Evolutionary conservation across 2,888 invertebrate species (phyloP).

Genomic region (Tipula confusa): DNA sequence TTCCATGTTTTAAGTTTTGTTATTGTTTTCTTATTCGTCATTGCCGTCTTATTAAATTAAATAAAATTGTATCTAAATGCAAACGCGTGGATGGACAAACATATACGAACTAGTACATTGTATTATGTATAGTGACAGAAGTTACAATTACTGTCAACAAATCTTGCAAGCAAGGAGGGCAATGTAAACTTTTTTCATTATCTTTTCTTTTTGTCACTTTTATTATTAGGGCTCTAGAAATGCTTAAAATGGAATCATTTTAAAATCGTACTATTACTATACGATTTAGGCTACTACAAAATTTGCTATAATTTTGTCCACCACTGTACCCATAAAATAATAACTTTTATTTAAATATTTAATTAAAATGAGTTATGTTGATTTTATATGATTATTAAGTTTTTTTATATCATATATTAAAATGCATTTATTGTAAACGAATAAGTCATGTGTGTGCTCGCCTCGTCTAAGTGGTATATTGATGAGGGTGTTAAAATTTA

Average conservation of each 20-base stretch:
- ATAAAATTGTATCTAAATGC: not conserved
- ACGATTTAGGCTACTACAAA: too few relatives aligned
- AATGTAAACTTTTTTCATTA: too few relatives aligned
- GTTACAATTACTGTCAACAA: too few relatives aligned
- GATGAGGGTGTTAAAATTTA: not conserved
- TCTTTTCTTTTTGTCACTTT: too few relatives aligned
- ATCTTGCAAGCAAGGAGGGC: too few relatives aligned
- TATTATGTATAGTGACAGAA: too few relatives aligned
- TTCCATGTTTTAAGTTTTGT: not conserved
- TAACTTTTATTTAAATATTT: not conserved
- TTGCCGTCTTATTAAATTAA: not conserved
- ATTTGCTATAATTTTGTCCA: not conserved
- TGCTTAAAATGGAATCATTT: too few relatives aligned
- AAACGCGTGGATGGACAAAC: constrained; percentile 5
- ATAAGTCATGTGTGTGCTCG: not conserved
- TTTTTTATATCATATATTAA: not conserved
- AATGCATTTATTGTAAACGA: not conserved
- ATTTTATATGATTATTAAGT: constrained; percentile 3
- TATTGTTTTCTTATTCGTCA: not conserved
- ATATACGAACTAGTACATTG: not conserved
- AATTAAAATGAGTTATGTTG: constrained; percentile 16
- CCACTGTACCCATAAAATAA: not conserved
- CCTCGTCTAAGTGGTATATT: not conserved
- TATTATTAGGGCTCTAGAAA: too few relatives aligned
- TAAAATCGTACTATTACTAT: too few relatives aligned